These are phyloP conservation scores for Ridgeia piscesae DNA, from an alignment of 1,140 invertebrate genomes.

Conservation along the genomic window DNA sequence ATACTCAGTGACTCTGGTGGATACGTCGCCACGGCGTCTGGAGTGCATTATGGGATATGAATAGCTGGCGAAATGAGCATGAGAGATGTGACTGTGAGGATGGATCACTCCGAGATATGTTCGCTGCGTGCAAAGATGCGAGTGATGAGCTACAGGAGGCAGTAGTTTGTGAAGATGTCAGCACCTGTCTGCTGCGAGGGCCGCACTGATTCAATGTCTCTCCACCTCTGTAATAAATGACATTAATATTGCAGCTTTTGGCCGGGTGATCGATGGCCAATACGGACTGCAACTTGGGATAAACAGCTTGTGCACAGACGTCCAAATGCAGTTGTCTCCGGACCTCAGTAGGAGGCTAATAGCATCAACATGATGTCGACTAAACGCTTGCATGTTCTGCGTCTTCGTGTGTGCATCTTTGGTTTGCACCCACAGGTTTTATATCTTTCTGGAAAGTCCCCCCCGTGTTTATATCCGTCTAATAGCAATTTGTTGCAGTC, in stretches of 20 bases:
- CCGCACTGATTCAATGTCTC: background rate
- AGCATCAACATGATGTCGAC: background rate
- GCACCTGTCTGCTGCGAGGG: background rate
- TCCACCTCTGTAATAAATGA: background rate
- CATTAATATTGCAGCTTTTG: slow-evolving; percentile 2
- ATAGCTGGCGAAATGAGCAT: background rate
- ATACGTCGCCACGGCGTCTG: background rate
- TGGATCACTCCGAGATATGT: background rate
- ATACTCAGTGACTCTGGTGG: background rate
- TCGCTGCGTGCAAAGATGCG: background rate
- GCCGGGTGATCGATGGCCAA: background rate
- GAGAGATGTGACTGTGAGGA: background rate
- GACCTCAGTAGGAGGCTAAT: background rate
- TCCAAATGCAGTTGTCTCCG: background rate
- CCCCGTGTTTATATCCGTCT: background rate
- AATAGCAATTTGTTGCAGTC: background rate
- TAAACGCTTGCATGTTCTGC: background rate
- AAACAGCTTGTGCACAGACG: background rate
- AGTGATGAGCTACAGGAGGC: background rate
- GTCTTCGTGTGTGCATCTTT: background rate
- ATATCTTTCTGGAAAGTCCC: background rate
- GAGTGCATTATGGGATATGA: slow-evolving; percentile 5
- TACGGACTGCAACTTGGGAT: background rate
- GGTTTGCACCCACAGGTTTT: background rate
- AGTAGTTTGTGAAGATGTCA: background rate